These are phyloP conservation scores for Stenodema calcarata DNA, from an alignment of 2,888 invertebrate species.

Conservation along the genomic window DNA sequence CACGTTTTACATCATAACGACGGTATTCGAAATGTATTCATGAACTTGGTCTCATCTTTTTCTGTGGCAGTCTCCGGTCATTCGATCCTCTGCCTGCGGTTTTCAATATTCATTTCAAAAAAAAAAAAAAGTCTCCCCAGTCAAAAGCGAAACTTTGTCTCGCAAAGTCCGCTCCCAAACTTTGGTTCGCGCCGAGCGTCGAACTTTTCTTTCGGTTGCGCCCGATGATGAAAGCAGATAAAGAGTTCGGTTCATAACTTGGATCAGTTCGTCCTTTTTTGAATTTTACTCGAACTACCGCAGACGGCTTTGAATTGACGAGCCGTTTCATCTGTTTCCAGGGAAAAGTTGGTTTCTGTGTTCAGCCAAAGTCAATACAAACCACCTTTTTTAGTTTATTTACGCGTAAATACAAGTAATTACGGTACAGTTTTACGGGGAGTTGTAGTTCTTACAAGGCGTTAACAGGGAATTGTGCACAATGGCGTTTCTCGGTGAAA, in stretches of 20 bases:
- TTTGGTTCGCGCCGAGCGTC: background rate
- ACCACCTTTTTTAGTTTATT: no score
- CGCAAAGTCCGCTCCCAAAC: background rate
- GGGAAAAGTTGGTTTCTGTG: no score
- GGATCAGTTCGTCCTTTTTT: no score
- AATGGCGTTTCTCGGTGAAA: no score
- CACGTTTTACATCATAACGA: slow-evolving; percentile 2
- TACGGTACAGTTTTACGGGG: no score
- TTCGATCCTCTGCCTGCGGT: background rate
- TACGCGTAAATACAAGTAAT: no score
- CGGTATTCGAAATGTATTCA: background rate
- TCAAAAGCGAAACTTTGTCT: background rate
- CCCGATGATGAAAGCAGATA: background rate
- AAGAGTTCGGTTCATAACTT: background rate
- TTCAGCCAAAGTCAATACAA: no score
- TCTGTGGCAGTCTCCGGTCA: background rate
- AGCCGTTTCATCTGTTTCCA: no score
- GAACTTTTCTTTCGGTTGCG: background rate
- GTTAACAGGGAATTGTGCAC: no score
- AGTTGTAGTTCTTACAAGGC: no score
- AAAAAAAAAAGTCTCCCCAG: background rate
- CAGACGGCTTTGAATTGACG: no score
- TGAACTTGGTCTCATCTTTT: background rate
- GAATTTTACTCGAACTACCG: no score
- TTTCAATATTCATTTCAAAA: background rate